Conservation (phyloP, 2,888 invertebrate species). For the Thymelicus sylvestris region DNA sequence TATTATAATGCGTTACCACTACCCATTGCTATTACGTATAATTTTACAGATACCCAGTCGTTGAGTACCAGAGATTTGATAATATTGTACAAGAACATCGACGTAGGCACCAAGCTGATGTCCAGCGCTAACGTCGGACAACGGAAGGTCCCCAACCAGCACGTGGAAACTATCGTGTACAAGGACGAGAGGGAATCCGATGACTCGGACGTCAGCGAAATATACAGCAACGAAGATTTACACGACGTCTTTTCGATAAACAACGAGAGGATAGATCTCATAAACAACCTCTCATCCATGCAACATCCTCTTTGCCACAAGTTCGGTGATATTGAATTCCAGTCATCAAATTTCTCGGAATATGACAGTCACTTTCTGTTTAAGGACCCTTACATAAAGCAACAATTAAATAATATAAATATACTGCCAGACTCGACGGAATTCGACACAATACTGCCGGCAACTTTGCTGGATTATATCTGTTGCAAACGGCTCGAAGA, state of each 20-base stretch:
- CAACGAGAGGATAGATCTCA: conserved; percentile 64
- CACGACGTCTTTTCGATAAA: conserved; percentile 60
- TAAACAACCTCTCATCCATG: conserved; percentile 56
- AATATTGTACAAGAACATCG: conserved; percentile 73
- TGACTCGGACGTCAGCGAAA: conserved; percentile 63
- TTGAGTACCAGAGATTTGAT: conserved; percentile 67
- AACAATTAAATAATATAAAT: conserved; percentile 59
- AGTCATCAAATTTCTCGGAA: conserved; percentile 53
- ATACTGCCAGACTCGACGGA: conserved; percentile 50
- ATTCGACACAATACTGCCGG: conserved; percentile 57
- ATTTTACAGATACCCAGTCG: conserved; percentile 36
- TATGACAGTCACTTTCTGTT: conserved; percentile 60
- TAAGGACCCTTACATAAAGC: conserved; percentile 62
- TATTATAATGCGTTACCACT: too few species aligned
- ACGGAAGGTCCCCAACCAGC: conserved; percentile 60
- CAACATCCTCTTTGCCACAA: conserved; percentile 68
- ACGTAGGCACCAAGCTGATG: conserved; percentile 63
- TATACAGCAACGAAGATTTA: conserved; percentile 62
- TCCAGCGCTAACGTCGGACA: conserved; percentile 52
- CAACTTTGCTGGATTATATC: conserved; percentile 70
- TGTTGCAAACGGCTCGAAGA: conserved; percentile 72
- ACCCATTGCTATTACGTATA: background rate
- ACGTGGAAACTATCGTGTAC: conserved; percentile 70
- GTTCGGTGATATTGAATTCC: conserved; percentile 61
- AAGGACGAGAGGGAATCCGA: conserved; percentile 67